Evolutionary conservation across 2,888 invertebrate genomes (phyloP), one percentile per base, ranked within the genome.

Genomic region (Bombylius discolor): DNA sequence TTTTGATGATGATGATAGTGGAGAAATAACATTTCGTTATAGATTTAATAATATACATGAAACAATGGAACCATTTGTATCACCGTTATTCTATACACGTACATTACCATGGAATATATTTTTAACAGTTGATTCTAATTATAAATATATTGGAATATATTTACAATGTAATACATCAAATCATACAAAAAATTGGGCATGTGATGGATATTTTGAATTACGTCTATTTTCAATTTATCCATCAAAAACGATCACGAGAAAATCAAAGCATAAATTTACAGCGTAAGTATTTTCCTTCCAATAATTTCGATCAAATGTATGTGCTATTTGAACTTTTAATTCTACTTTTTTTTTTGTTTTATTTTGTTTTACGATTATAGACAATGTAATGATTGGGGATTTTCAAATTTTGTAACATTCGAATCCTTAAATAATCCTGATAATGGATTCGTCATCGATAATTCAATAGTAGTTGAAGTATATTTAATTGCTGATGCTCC

Each of bases 81-180:
- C 97, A 39, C 89, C 90, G 42, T 87, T 95, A 5, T 92, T 91
- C 65, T 94, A 87, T 73, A 94, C 97, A 5, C 83, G 98, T 56
- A 97, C 97, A 77, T 77, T 99, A 65, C 98, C 98, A 58, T 99
- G 98, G 98, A 95, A 95, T 77, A 98, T 99, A 61, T 93, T 99
- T 92, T 42, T 42, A 11, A 42, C 7, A 11, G 93, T 95, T 39
- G 96, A 98, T 89, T 95, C 94, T 5, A 81, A 71, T 58, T 70
- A 71, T 11, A 12, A 45, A 12, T 12, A 1, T 85, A 73, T 92
- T 51, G 91, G 91, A 36, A 91, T 91, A 78, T 89, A 89, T 69
- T 78, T 96, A 36, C 93, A 97, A 78, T 98, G 98, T 73, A 98
- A 99, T 71, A 97, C 95, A 11, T 97, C 98, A 58, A 70, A 71